Base-by-base conservation (phyloP, 2,797 vertebrate genomes). In the Sternarchorhynchus goeldii region DNA sequence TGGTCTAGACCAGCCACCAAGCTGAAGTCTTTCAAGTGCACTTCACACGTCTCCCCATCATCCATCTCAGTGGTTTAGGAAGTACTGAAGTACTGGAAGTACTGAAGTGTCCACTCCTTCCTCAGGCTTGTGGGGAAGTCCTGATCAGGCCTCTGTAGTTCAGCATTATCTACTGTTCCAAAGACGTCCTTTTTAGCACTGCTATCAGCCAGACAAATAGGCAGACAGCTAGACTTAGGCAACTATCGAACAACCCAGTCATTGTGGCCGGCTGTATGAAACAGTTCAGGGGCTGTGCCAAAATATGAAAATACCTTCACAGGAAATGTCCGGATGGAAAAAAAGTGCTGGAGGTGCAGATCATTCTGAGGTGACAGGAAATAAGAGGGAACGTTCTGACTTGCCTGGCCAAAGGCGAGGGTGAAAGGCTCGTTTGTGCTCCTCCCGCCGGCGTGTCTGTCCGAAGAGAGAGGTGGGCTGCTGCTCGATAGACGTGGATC, bases 131-230 rank as follows among this genome's bases (percentile, higher is more conserved):
- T 55, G 32, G 25, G 8, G 78, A 79, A 75, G 64, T 45, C 29
- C 63, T 75, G 58, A 57, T 66, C 45, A 75, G 17, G 68, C 20
- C 45, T 53, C 39, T 76, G 57, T 29, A 18, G 32, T 34, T 41
- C 82, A 72, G 83, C 88, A 87, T 91, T 92, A 93, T 92, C 92
- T 92, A 89, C 90, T 59, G 79, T 92, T 91, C 92, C 89, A 92
- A 91, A 92, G 91, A 90, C 89, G 91, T 93, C 89, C 88, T 90
- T 89, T 93, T 91, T 90, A 92, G 90, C 88, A 66, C 87, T 81
- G 63, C 86, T 94, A 91, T 93, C 92, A 91, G 90, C 85, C 86
- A 81, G 77, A 81, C 45, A 50, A 50, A 10, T 50, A 50, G 10
- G 45, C 45, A 50, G 45, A 50, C 45, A 12, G 14, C 45, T 50